Conservation (phyloP, 2,888 invertebrate genomes). For the Drosophila affinis region DNA sequence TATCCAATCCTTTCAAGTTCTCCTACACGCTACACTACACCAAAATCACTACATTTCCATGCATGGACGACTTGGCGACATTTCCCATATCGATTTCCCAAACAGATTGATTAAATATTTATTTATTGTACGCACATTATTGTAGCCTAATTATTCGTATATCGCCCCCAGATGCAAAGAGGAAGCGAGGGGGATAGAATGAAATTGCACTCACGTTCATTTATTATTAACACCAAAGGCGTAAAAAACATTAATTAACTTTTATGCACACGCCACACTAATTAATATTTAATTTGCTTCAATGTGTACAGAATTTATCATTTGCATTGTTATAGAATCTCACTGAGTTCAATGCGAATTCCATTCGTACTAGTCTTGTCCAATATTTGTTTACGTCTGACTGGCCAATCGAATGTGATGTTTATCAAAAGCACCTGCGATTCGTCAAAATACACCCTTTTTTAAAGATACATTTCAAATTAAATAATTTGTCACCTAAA, state of each 20-base stretch:
- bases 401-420: background rate
- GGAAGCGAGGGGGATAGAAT: conserved; percentile 14
- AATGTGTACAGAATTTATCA: conserved; percentile 50
- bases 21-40: background rate
- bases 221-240: conserved; percentile 71
- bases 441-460: conserved; percentile 35
- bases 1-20: background rate
- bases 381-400: conserved; percentile 4
- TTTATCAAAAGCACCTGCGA: conserved; percentile 3
- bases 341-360: conserved; percentile 25
- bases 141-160: conserved; percentile 46
- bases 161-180: too few relatives aligned
- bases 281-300: conserved; percentile 70
- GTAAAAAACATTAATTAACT: conserved; percentile 67
- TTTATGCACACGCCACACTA: conserved; percentile 64
- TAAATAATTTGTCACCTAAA: too few relatives aligned
- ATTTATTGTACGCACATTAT: conserved; percentile 28
- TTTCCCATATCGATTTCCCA: conserved; percentile 7
- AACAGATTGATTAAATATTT: conserved; percentile 53
- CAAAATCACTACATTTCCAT: background rate
- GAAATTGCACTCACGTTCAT: conserved; percentile 39
- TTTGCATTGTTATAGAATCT: conserved; percentile 56
- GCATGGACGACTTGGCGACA: background rate
- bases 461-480: conserved; percentile 39
- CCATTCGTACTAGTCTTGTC: conserved; percentile 6